phyloP scores from a whole-genome alignment of 2,888 invertebrate species.

The Pherbina coryleti region DNA sequence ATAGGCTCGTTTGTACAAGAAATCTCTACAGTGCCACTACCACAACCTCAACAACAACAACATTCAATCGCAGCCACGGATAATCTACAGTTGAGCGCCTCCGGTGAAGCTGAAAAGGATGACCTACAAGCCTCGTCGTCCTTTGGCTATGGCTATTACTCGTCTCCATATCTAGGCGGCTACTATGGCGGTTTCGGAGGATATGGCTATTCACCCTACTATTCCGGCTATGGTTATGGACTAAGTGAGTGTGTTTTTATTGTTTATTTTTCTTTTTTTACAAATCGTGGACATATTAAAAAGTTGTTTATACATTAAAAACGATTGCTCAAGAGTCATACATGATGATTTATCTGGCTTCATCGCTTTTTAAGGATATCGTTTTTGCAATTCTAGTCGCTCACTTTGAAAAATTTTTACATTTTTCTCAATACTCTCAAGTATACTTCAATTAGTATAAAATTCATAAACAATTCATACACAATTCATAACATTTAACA shows the following conservation, averaged over 20 bases:
- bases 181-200: constrained; percentile 55
- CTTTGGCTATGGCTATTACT: constrained; percentile 64
- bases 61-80: constrained; percentile 12
- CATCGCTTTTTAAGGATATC: too few relatives aligned
- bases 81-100: constrained; percentile 56
- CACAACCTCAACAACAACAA: constrained; percentile 50
- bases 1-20: constrained; percentile 41
- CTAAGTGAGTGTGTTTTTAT: constrained; percentile 52
- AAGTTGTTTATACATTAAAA: background rate
- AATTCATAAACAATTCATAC: too few relatives aligned
- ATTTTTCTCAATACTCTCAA: too few relatives aligned
- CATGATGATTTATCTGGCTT: too few relatives aligned
- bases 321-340: too few relatives aligned
- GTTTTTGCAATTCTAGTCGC: too few relatives aligned
- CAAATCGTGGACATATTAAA: too few relatives aligned
- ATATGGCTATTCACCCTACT: constrained; percentile 46
- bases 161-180: constrained; percentile 59
- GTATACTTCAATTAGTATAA: too few relatives aligned
- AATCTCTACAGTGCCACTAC: constrained; percentile 53
- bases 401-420: too few relatives aligned
- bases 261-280: background rate
- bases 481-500: too few relatives aligned
- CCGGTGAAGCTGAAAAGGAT: constrained; percentile 56
- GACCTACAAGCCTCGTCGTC: constrained; percentile 65
- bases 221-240: constrained; percentile 56